Base-by-base conservation (phyloP, 2,888 invertebrate species). In the Apodemia mormo region DNA sequence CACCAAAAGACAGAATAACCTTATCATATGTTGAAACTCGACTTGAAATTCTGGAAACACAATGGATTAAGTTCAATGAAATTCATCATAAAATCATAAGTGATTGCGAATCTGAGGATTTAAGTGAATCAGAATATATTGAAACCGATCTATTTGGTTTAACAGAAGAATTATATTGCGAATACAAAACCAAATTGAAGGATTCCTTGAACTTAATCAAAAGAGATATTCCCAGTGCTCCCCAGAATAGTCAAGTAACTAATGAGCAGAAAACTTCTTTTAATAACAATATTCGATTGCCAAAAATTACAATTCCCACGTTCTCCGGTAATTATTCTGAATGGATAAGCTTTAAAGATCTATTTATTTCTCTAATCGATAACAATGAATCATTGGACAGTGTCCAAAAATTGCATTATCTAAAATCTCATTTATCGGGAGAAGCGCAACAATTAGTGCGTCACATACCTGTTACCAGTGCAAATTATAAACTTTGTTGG, bases 401-500 rank as follows among this genome's bases (percentile, higher is more conserved):
- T 56, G 74, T 72, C 1, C 74, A 73, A 45, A 72, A 72, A 68
- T 65, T 74, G 22, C 71, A 74, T 22, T 73, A 74, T 70, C 64
- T 64, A 33, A 64, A 64, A 64, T 73, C 40, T 29, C 65, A 58
- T 64, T 54, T 73, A 37, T 52, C 70, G 9, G 73, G 68, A 3
- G 71, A 73, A 58, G 71, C 73, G 8, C 71, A 70, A 45, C 72
- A 70, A 22, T 52, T 72, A 10, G 61, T 72, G 0, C 61, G 70
- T 22, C 72, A 72, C 29, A 66, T 70, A 14, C 64, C 72, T 8
- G 65, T 72, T 7, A 70, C 70, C 29, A 45, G 68, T n/a, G 72
- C 65, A 3, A 79, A 74, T 67, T 78, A 79, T 69, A 65, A n/a
- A 3, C 30, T 30, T n/a, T 71, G 73, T 45, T 79, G 78, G 78